These are phyloP conservation scores for Aegithalos caudatus DNA, from an alignment of 2,113 vertebrate genomes.

Conservation along the genomic window DNA sequence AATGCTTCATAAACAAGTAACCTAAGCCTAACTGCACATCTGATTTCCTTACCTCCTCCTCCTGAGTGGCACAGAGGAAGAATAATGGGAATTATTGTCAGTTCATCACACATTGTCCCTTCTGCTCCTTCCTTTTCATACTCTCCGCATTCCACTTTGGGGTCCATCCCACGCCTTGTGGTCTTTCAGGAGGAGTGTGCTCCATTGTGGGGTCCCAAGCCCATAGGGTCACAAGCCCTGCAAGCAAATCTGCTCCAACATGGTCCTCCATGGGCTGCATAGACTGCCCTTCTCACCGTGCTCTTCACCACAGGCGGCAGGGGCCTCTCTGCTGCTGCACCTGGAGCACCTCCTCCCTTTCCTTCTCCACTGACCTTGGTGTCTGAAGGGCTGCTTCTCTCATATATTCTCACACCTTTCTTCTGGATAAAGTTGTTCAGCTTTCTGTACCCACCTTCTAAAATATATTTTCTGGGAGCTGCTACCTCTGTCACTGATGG, in stretches of 20 bases:
- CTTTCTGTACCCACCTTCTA: neutral
- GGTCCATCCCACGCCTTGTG: rapidly evolving
- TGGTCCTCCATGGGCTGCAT: neutral
- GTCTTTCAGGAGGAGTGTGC: neutral
- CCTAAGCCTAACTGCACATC: neutral
- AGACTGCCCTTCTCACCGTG: neutral
- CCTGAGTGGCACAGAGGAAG: rapidly evolving
- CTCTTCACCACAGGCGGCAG: neutral
- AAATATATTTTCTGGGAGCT: neutral
- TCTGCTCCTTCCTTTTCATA: neutral
- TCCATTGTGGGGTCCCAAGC: neutral
- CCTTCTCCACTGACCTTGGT: neutral
- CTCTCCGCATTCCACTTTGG: neutral
- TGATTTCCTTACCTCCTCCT: neutral
- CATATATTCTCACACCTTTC: rapidly evolving
- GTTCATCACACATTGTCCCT: neutral
- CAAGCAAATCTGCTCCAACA: neutral
- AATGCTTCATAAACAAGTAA: neutral
- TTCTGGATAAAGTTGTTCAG: neutral
- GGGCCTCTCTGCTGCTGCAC: rapidly evolving
- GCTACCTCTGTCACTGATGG: neutral
- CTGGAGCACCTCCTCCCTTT: neutral
- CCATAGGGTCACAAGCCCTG: neutral
- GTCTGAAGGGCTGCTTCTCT: neutral
- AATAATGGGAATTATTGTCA: neutral